Evolutionary conservation across 2,797 vertebrate genomes (phyloP).

Genomic region (Nyctibius grandis): DNA sequence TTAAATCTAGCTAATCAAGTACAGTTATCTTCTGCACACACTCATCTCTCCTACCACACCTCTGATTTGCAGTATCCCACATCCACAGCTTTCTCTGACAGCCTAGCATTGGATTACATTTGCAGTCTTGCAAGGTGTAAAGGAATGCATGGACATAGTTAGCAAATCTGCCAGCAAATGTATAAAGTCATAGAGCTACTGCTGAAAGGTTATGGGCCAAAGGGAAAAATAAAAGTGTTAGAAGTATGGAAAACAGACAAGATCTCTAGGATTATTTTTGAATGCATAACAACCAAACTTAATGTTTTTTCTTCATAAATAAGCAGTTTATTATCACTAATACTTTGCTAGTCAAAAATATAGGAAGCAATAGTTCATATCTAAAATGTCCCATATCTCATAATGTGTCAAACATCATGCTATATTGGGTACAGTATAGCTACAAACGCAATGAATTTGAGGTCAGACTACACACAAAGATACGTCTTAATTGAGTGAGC

Average conservation of each 20-base stretch:
- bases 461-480: neutral
- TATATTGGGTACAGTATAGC: neutral
- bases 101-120: slow-evolving; percentile 66
- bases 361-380: neutral
- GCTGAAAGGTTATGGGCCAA: neutral
- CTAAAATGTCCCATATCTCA: neutral
- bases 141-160: slow-evolving; percentile 64
- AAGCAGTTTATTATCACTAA: neutral
- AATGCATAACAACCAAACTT: neutral
- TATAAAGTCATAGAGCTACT: slow-evolving; percentile 52
- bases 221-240: neutral
- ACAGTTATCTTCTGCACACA: slow-evolving; percentile 74
- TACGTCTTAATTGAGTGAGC: neutral
- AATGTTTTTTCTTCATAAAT: neutral
- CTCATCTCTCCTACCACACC: slow-evolving; percentile 66
- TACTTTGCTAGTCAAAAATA: neutral
- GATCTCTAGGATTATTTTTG: neutral
- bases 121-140: slow-evolving; percentile 74
- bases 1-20: slow-evolving; percentile 80
- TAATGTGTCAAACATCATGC: neutral
- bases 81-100: slow-evolving; percentile 54
- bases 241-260: neutral
- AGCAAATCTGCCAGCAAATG: slow-evolving; percentile 47
- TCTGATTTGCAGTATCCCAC: slow-evolving; percentile 70
- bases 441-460: neutral